phyloP scores from a whole-genome alignment of 2,888 invertebrate genomes.

The Erebia palarica region DNA sequence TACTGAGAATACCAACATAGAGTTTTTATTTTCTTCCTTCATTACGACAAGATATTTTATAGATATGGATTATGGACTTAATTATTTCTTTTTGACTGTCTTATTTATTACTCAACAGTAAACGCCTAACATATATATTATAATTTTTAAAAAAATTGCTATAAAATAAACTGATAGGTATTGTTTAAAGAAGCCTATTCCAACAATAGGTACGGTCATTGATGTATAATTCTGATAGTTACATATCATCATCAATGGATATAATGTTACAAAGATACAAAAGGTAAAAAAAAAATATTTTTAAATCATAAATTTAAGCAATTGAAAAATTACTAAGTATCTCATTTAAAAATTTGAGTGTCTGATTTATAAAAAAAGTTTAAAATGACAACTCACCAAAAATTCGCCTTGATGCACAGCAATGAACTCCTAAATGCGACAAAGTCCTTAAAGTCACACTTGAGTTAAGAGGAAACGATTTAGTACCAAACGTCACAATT shows the following conservation, averaged over 20 bases:
- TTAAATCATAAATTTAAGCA: no score
- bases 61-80: neutral
- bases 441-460: slow-evolving; percentile 67
- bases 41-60: neutral
- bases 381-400: slow-evolving; percentile 26
- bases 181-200: no score
- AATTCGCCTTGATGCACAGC: slow-evolving; percentile 20
- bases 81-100: neutral
- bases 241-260: no score
- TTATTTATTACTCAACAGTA: neutral
- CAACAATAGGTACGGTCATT: no score
- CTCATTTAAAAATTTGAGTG: neutral
- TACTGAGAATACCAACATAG: neutral
- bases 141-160: no score
- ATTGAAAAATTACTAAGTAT: no score
- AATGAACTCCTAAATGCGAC: slow-evolving; percentile 50
- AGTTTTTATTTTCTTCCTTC: neutral
- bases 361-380: neutral
- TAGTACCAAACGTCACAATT: slow-evolving; percentile 67
- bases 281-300: no score
- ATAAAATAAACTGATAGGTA: no score
- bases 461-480: slow-evolving; percentile 59
- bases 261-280: no score
- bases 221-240: no score
- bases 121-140: no score